These are phyloP conservation scores for Thymallus thymallus DNA, from an alignment of 2,113 vertebrate species.

Conservation along the genomic window DNA sequence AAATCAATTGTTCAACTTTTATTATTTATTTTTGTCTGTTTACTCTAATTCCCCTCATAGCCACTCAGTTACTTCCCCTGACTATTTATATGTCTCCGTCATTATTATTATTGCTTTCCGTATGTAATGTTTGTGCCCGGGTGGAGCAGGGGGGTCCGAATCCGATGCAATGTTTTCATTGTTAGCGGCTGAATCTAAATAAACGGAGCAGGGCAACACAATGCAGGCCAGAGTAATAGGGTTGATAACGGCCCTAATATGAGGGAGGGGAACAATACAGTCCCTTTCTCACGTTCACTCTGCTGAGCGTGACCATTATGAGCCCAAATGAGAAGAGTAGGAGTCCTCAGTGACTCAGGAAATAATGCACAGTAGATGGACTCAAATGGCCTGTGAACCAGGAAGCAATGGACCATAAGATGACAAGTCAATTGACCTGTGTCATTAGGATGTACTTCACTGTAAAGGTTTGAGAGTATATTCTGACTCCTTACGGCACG, in stretches of 20 bases:
- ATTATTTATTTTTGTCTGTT: constrained; percentile 71
- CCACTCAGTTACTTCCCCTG: constrained; percentile 61
- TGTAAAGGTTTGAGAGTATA: constrained; percentile 7
- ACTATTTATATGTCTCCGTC: constrained; percentile 69
- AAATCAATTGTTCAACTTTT: constrained; percentile 58
- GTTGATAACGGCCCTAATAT: constrained; percentile 64
- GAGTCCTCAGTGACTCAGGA: constrained; percentile 37
- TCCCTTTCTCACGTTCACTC: constrained; percentile 58
- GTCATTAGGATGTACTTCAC: background rate
- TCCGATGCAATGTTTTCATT: constrained; percentile 66
- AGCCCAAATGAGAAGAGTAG: constrained; percentile 55
- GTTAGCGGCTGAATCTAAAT: constrained; percentile 65
- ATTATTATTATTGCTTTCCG: constrained; percentile 73
- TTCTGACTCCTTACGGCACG: background rate
- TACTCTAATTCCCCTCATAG: constrained; percentile 52
- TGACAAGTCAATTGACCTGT: constrained; percentile 20
- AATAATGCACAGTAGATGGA: constrained; percentile 13
- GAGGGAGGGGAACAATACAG: constrained; percentile 64
- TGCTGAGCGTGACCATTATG: constrained; percentile 60
- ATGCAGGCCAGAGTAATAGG: constrained; percentile 63
- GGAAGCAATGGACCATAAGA: background rate
- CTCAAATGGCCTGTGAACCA: constrained; percentile 46
- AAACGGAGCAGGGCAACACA: constrained; percentile 66
- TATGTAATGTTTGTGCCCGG: constrained; percentile 55
- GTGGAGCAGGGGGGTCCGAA: constrained; percentile 37